Conservation (phyloP, 2,113 vertebrate genomes). For the Cyprinus carpio region DNA sequence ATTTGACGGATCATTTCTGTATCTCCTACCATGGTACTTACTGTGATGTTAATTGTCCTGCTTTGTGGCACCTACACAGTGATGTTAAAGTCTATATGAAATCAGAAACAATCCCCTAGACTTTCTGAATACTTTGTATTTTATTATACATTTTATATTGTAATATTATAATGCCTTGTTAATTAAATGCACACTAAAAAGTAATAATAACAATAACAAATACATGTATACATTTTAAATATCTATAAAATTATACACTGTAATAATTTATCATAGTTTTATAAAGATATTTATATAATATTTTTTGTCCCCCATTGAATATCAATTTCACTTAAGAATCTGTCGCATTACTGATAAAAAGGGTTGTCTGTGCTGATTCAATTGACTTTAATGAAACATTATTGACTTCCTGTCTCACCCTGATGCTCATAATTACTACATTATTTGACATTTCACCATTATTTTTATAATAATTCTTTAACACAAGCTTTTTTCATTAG, state of each 20-base stretch:
- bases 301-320: not conserved
- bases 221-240: not conserved
- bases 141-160: not conserved
- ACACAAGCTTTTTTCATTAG: not conserved
- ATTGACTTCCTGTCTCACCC: not conserved
- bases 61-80: not conserved
- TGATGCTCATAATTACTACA: constrained; percentile 4
- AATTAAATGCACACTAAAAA: not conserved
- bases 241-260: not conserved
- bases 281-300: not conserved
- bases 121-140: not conserved
- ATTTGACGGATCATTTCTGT: not conserved
- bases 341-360: not conserved
- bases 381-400: not conserved
- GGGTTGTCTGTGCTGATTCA: not conserved
- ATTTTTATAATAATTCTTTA: not conserved
- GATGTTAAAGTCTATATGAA: not conserved
- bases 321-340: not conserved
- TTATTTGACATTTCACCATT: not conserved
- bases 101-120: not conserved
- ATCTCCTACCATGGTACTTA: not conserved
- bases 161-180: not conserved
- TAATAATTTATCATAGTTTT: not conserved
- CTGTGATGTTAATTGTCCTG: constrained; percentile 16
- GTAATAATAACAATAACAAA: not conserved